Base-by-base conservation (phyloP, 2,888 invertebrate genomes). In the Ochropleura leucogaster region DNA sequence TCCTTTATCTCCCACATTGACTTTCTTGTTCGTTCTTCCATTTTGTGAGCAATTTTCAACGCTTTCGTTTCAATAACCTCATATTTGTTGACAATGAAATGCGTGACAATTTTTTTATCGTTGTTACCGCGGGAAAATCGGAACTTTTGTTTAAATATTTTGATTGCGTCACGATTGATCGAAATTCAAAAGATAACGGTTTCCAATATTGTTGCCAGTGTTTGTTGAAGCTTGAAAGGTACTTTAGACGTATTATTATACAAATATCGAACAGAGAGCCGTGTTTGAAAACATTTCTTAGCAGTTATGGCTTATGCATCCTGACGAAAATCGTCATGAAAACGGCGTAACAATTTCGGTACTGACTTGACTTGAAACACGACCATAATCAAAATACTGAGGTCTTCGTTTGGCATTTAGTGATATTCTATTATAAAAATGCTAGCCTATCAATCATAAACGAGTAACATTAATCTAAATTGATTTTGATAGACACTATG, bases 1-100 rank as follows among this genome's bases (percentile, higher is more conserved):
- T 80, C 77, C 78, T 86, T 83, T 85, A 85, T 82, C 80, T 86
- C 70, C 77, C 82, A 83, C 84, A 79, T 79, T 84, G 84, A 90
- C 92, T 94, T 94, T 93, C 92, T 87, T 91, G 88, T 83, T 82
- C 90, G 86, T 88, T 93, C 92, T 93, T 94, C 92, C 92, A 92
- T 93, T 93, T 91, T 87, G 90, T 90, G 91, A 90, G 87, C 91
- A 90, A 95, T 95, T 95, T 89, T 88, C 70, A 87, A 92, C 95
- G 94, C 95, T 95, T 95, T 95, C 95, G 49, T 90, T 92, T 88
- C 89, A 86, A 88, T 90, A 88, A 87, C 77, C 86, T 82, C 85
- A 90, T 90, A 91, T 94, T 94, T 92, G 90, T 83, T 88, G 83
- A 91, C 89, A 93, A 93, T 90, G 87, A 92, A 89, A 87, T 79